Evolutionary conservation across 2,113 vertebrate genomes (phyloP), one percentile per base, ranked within the genome.

Genomic region (Bombycilla garrulus): DNA sequence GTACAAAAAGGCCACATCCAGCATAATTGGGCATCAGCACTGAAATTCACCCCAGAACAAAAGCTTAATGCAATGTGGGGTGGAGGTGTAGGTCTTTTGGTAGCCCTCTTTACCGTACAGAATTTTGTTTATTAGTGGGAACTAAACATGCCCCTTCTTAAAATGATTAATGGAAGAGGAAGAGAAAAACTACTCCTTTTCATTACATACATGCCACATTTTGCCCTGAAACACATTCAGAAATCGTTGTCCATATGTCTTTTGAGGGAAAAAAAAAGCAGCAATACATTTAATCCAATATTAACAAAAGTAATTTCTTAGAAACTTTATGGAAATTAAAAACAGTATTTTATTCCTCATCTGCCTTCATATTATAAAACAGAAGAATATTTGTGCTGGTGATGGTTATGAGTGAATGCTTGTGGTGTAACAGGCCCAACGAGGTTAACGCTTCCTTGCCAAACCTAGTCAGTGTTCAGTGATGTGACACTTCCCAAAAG

Each of bases 241-340:
- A 86, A 84, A 80, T 66, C 31, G 50, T 78, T 21, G 14, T 57
- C n/a, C 0, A 0, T 40, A 44, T 36, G 26, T 51, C 53, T 66
- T 70, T 1, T 0, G 2, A 23, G 9, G 9, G 3, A 17, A 24
- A 44, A 10, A 24, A 38, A 17, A 40, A 8, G 5, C 17, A 48
- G 60, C 19, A 26, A 72, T 62, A 29, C 12, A 60, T 71, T 72
- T 77, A 89, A 73, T 81, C 28, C 24, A 74, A 57, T 58, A 79
- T 45, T 54, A 56, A 86, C 11, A 42, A n/a, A 67, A 53, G 26
- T 21, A 77, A 65, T 56, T 76, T 62, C 36, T 83, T 42, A 56
- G 50, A 92, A 89, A 81, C 23, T 20, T 40, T 36, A 48, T 9
- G 24, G n/a, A 89, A 86, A 89, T 48, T 61, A 69, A 80, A 86